Conservation (phyloP, 2,888 invertebrate species). For the Pterobdella sp. region DNA sequence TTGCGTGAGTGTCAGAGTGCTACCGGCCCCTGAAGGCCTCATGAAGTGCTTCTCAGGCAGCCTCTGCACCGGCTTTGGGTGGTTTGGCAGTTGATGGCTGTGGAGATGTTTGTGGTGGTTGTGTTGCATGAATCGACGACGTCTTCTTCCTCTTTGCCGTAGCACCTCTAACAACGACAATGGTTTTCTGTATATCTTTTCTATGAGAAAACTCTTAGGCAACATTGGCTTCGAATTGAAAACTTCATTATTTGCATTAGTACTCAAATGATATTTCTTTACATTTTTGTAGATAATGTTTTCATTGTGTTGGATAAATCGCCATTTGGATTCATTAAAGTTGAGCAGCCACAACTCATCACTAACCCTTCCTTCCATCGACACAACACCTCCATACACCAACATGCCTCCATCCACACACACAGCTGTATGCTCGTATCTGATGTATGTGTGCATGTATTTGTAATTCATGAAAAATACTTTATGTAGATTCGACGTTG, state of each 20-base stretch:
- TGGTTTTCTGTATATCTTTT: too few relatives aligned
- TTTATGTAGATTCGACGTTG: background rate
- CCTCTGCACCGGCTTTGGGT: background rate
- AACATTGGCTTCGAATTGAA: too few relatives aligned
- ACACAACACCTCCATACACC: slow-evolving; percentile 73
- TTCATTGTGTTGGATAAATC: slow-evolving; percentile 19
- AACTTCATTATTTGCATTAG: too few relatives aligned
- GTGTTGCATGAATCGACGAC: background rate
- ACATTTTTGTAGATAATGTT: too few relatives aligned
- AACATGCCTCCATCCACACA: slow-evolving; percentile 77
- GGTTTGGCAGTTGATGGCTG: background rate
- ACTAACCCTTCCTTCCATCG: background rate
- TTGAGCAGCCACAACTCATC: slow-evolving; percentile 68
- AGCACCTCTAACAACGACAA: too few relatives aligned
- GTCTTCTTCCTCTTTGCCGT: background rate
- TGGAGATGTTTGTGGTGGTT: background rate
- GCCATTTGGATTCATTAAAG: slow-evolving; percentile 51
- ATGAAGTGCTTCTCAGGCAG: background rate
- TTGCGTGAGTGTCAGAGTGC: slow-evolving; percentile 73
- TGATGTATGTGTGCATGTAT: slow-evolving; percentile 31
- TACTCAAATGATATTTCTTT: too few relatives aligned
- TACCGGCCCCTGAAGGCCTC: slow-evolving; percentile 67
- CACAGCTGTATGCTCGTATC: slow-evolving; percentile 86
- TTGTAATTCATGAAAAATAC: too few relatives aligned
- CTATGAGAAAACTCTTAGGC: too few relatives aligned